Evolutionary conservation across 2,888 invertebrate species (phyloP), one percentile per base, ranked within the genome.

Genomic region (Graphium colonna): DNA sequence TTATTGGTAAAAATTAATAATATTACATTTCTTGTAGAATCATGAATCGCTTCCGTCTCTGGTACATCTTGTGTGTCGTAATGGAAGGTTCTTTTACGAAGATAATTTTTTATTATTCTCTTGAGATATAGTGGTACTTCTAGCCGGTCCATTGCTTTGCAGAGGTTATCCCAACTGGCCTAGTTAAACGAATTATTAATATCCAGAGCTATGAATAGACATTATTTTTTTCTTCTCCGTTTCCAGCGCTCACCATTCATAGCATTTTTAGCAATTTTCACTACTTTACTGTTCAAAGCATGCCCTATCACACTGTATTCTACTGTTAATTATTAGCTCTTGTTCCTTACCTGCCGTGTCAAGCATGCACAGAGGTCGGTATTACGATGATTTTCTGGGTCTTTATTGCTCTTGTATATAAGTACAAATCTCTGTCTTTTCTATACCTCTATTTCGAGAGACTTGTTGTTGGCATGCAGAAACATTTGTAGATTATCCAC

Each of bases 141-240:
- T 1, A 42, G 9, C 12, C 4, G 8, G 12, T 42, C 9, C 1
- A 42, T 1, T 5, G 42, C 42, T 3, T 18, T 42, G 2, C 9
- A n/a, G 1, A 42, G 17, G 21, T 10, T n/a, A 21, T 21, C 15
- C 40, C 40, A 40, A 10, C 31, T 51, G 17, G 48, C 53, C 0
- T 43, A 53, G n/a, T 53, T 53, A 16, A 53, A 53, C 10, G 53
- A 43, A 38, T 53, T 53, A 12, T 53, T 43, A 10, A 53, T 44
- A 26, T 53, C 48, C 8, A 53, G 17, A 8, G 53, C 21, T 13
- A 16, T 41, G 0, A 48, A 41, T 21, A 53, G 26, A 28, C 42
- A 42, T 9, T 52, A 52, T 10, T 47, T 52, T 15, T 47, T 52
- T 0, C 21, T n/a, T 4, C 52, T 47, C 42, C 48, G 33, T n/a